Evolutionary conservation across 2,113 vertebrate species (phyloP).

Genomic region (Sinocyclocheilus anshuiensis): DNA sequence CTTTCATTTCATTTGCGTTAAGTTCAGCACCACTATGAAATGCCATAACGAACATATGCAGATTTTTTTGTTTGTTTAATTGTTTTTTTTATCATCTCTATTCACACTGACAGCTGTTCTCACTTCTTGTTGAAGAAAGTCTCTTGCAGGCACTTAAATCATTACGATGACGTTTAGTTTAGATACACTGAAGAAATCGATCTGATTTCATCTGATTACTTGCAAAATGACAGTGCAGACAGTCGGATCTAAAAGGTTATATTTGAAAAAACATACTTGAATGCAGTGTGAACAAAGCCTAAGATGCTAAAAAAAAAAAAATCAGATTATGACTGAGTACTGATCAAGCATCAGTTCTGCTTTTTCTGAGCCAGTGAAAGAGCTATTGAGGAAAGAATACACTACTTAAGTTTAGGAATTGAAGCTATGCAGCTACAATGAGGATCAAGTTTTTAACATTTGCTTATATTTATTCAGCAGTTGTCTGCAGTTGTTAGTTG

Average conservation of each 20-base stretch:
- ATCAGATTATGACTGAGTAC: too few relatives aligned
- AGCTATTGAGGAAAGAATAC: not conserved
- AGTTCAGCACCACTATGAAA: not conserved
- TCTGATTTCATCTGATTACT: not conserved
- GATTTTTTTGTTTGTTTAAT: not conserved
- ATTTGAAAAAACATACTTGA: not conserved
- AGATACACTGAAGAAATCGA: not conserved
- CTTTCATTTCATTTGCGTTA: not conserved
- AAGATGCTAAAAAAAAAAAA: too few relatives aligned
- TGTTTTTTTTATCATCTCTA: not conserved
- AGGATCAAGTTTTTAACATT: constrained; percentile 9
- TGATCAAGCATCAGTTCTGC: not conserved
- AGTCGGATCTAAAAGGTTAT: not conserved
- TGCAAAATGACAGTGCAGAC: not conserved
- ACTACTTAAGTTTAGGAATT: not conserved
- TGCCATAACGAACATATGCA: not conserved
- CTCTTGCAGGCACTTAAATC: not conserved
- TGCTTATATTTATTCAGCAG: not conserved
- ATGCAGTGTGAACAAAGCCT: not conserved
- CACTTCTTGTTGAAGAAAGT: not conserved
- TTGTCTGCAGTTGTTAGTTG: not conserved
- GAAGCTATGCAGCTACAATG: not conserved
- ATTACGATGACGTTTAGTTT: not conserved
- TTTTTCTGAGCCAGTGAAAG: not conserved
- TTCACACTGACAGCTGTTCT: not conserved